Percentiles rank a stretch among this genome's conserved stretches.
Evolutionary conservation across 2,113 vertebrate species (phyloP).

Genomic region (Paracanthobrama guichenoti): DNA sequence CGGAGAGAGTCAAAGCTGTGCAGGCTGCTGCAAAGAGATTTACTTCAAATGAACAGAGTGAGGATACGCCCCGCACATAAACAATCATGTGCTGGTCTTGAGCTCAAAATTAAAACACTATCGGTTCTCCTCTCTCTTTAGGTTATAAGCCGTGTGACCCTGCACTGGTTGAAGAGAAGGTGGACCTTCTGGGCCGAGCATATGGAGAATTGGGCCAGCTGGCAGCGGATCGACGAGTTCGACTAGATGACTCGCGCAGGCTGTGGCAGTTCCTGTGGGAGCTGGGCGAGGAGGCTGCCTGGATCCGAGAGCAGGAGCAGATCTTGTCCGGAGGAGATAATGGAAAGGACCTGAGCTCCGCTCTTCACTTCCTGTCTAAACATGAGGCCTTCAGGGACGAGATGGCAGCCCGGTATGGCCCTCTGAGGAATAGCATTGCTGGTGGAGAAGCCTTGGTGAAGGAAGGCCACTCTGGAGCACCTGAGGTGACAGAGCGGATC

Average conservation of each 20-base stretch:
- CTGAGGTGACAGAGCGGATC: conserved; percentile 76
- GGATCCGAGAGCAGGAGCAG: conserved; percentile 91
- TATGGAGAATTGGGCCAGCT: conserved; percentile 84
- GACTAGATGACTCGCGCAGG: conserved; percentile 84
- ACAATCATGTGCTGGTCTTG: neutral
- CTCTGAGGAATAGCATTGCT: conserved; percentile 82
- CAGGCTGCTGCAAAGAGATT: conserved; percentile 82
- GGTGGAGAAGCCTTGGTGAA: conserved; percentile 80
- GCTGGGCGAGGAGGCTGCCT: conserved; percentile 86
- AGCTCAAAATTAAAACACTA: neutral
- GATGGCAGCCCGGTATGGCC: conserved; percentile 87
- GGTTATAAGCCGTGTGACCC: conserved; percentile 90
- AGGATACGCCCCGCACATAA: conserved; percentile 12
- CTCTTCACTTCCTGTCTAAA: conserved; percentile 86
- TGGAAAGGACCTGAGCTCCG: conserved; percentile 85
- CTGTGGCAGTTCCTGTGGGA: conserved; percentile 94
- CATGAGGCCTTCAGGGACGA: conserved; percentile 87
- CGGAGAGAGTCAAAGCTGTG: conserved; percentile 84
- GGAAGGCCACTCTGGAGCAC: conserved; percentile 82
- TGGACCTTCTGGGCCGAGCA: conserved; percentile 76
- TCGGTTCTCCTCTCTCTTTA: conserved; percentile 58
- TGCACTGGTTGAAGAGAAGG: conserved; percentile 81
- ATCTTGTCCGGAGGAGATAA: conserved; percentile 83
- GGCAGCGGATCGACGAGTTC: conserved; percentile 71
- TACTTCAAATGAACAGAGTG: conserved; percentile 80